Evolutionary conservation across 2,797 vertebrate species (phyloP), one percentile per base, ranked within the genome.

Genomic region (Sparus aurata): DNA sequence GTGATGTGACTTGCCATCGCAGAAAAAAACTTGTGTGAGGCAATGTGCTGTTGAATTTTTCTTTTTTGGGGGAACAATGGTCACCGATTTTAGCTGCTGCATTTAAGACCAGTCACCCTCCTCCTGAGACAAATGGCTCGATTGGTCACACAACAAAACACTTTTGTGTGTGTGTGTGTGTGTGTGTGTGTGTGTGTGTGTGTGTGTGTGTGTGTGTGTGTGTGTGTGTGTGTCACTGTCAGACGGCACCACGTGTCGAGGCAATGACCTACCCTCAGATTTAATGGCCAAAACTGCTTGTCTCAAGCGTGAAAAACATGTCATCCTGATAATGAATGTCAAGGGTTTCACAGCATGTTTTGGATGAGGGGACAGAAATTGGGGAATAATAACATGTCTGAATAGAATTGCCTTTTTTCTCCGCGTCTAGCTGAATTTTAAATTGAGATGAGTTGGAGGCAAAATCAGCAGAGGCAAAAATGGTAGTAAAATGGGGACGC

Each of bases 241-340:
- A 86, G 79, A 79, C 75, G 2, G 79, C 65, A 30, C 84, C 57
- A 25, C 53, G 77, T 80, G 87, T 77, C 46, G 69, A 75, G 67
- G 68, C 77, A 23, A 76, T 75, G 86, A 89, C 89, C 88, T 78
- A 53, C 83, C 78, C 85, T 87, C 77, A 1, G 82, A 89, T 81
- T 84, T 92, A 92, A 93, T 91, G 89, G 92, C 84, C 83, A 84
- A 85, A 91, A 87, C 82, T 67, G 83, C 78, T 81, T 17, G 83
- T 93, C 87, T 91, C 66, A 81, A 85, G 92, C 72, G 82, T 87
- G 89, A 92, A 93, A 92, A 92, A 91, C 90, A 91, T 90, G 91
- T 91, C 93, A 93, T 84, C 89, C 86, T 75, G 82, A 89, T 93
- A 92, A 92, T 91, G 87, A 92, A 89, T 82, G 89, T 84, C 78